Evolutionary conservation across 2,797 vertebrate genomes (phyloP).

Genomic region (Setipinna tenuifilis): DNA sequence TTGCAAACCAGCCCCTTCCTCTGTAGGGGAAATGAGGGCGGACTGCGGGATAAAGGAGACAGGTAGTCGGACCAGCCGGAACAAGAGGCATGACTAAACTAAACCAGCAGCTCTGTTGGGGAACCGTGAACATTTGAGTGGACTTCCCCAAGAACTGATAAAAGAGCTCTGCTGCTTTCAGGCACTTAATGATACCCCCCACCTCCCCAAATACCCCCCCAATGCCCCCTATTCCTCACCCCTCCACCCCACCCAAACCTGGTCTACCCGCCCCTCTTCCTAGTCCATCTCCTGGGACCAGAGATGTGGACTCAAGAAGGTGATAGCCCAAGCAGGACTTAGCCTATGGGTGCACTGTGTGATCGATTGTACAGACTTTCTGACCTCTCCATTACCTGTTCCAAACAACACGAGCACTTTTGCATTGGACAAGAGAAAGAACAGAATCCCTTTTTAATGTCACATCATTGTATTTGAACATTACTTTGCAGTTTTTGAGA

Average conservation of each 20-base stretch:
- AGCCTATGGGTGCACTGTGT: slow-evolving; percentile 70
- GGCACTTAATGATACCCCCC: slow-evolving; percentile 55
- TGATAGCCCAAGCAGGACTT: slow-evolving; percentile 57
- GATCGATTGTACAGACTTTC: slow-evolving; percentile 74
- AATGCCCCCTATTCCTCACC: background rate
- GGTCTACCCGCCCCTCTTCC: slow-evolving; percentile 21
- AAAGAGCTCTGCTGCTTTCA: slow-evolving; percentile 39
- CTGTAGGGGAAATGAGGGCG: slow-evolving; percentile 51
- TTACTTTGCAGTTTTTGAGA: slow-evolving; percentile 33
- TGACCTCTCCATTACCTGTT: slow-evolving; percentile 62
- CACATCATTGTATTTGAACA: slow-evolving; percentile 42
- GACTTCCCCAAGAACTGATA: slow-evolving; percentile 25
- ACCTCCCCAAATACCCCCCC: slow-evolving; percentile 49
- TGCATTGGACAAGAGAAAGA: slow-evolving; percentile 73
- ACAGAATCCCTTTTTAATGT: slow-evolving; percentile 63
- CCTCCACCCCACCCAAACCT: background rate
- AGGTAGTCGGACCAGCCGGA: slow-evolving; percentile 55
- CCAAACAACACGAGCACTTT: slow-evolving; percentile 76
- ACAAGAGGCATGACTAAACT: slow-evolving; percentile 70
- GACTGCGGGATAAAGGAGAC: slow-evolving; percentile 69
- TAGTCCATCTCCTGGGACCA: slow-evolving; percentile 51
- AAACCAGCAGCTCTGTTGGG: background rate
- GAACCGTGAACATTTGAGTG: slow-evolving; percentile 40
- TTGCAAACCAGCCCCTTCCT: slow-evolving; percentile 45
- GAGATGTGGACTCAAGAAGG: slow-evolving; percentile 55